These are phyloP conservation scores for Anguilla anguilla DNA, from an alignment of 2,797 vertebrate genomes.

Conservation along the genomic window DNA sequence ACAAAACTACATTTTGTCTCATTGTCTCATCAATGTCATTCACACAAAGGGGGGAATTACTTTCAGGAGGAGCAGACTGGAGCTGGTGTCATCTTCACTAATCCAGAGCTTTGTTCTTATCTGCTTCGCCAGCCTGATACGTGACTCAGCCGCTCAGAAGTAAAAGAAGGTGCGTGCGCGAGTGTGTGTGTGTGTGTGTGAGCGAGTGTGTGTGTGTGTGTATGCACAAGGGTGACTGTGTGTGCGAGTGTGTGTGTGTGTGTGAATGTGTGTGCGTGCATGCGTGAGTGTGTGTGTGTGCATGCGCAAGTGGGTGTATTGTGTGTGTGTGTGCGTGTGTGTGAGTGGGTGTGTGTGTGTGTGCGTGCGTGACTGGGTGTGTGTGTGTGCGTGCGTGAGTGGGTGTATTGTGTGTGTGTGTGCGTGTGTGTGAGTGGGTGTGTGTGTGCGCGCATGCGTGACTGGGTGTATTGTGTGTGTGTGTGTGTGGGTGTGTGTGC, in stretches of 20 bases:
- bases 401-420: too few species aligned
- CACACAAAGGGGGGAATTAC: neutral
- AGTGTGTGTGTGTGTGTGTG: constrained; percentile 36
- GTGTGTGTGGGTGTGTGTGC: neutral
- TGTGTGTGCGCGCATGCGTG: too few species aligned
- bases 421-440: too few species aligned
- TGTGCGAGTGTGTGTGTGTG: neutral
- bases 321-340: neutral
- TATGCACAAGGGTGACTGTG: too few species aligned
- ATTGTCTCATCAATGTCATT: neutral
- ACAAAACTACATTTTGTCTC: neutral
- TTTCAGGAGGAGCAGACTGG: neutral
- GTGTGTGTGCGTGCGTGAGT: neutral
- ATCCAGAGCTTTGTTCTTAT: neutral
- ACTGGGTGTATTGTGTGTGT: too few species aligned
- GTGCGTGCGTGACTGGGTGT: neutral
- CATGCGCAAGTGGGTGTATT: too few species aligned
- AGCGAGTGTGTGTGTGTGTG: neutral
- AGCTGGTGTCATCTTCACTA: neutral
- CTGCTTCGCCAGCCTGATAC: neutral
- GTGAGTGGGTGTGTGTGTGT: neutral
- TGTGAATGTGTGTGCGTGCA: neutral
- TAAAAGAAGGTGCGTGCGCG: neutral
- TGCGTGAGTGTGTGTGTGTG: neutral
- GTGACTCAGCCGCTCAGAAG: neutral